Base-by-base conservation (phyloP, 53 echinoderm and acorn worm genomes). In the Actinopyga echinites region DNA sequence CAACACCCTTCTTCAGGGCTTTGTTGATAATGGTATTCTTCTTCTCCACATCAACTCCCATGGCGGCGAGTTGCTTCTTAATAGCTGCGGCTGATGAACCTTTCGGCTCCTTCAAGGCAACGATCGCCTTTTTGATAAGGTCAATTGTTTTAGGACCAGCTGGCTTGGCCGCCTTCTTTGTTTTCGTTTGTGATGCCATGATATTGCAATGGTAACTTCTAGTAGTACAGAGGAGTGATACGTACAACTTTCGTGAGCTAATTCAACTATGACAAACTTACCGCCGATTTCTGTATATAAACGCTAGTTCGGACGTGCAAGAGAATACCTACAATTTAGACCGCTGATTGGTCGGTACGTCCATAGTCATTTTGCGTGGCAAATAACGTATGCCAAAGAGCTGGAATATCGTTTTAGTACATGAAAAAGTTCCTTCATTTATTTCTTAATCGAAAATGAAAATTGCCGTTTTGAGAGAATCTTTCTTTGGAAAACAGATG, bases 61-160 rank as follows among this genome's bases (percentile, higher is more conserved):
- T 91, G 83, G 91, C 86, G 10, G 89, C 86, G 78, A 94, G 91
- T 83, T 86, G 92, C 55, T 89, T 89, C 89, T 89, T 91, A 86
- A 94, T 91, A 56, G 82, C 88, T 43, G 89, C 86, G 61, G 52
- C 34, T 5, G 94, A 94, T 20, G 94, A 94, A 8, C 94, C 94
- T 49, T 84, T 83, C 5, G 89, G 83, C 59, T 94, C 94, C 74
- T 91, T 89, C 84, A 94, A 40, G n/a, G 89, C 89, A 29, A 84
- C 73, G 73, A 94, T 74, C 24, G 94, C 94, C 26, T 89, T 86
- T 86, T 64, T 21, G 89, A 32, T 65, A 91, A 91, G n/a, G n/a
- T n/a, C n/a, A n/a, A n/a, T n/a, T n/a, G n/a, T n/a, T n/a, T n/a
- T n/a, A n/a, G n/a, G n/a, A 43, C 92, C 91, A 32, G 85, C 77